phyloP scores from a whole-genome alignment of 2,113 vertebrate species.

The Pogonocichla stellata region DNA sequence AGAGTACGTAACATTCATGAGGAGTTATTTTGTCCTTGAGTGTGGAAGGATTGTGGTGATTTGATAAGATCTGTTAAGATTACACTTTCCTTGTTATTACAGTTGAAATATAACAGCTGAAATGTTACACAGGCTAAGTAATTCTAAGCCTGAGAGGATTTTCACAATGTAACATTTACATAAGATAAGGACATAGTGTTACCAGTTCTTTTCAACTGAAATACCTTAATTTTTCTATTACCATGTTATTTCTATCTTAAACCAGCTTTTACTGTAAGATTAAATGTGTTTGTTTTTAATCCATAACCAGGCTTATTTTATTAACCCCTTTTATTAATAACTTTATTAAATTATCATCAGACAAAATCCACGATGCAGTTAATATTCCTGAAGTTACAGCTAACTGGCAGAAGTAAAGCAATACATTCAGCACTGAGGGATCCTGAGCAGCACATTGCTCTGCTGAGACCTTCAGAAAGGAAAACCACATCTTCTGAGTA shows the following conservation, averaged over 20 bases:
- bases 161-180: slow-evolving; percentile 49
- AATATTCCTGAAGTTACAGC: not conserved
- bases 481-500: not conserved
- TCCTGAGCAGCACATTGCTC: not conserved
- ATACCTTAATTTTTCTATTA: slow-evolving; percentile 44
- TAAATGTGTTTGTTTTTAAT: not conserved
- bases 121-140: slow-evolving; percentile 45
- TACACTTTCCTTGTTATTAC: slow-evolving; percentile 52
- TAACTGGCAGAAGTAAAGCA: not conserved
- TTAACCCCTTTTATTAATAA: not conserved
- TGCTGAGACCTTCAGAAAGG: not conserved
- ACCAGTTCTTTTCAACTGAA: slow-evolving; percentile 57
- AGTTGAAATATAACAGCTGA: slow-evolving; percentile 50
- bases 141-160: slow-evolving; percentile 61
- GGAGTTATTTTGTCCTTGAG: slow-evolving; percentile 37
- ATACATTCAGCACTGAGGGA: not conserved
- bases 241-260: slow-evolving; percentile 10
- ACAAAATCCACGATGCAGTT: not conserved
- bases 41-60: not conserved
- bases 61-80: slow-evolving; percentile 54
- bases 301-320: not conserved
- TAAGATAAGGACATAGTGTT: slow-evolving; percentile 42
- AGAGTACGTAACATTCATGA: not conserved
- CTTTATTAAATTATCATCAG: not conserved
- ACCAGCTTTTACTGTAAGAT: not conserved